Percentiles rank a stretch among this genome's conserved stretches.
Conservation (phyloP, 2,113 vertebrate species). For the Charadrius vociferus region DNA sequence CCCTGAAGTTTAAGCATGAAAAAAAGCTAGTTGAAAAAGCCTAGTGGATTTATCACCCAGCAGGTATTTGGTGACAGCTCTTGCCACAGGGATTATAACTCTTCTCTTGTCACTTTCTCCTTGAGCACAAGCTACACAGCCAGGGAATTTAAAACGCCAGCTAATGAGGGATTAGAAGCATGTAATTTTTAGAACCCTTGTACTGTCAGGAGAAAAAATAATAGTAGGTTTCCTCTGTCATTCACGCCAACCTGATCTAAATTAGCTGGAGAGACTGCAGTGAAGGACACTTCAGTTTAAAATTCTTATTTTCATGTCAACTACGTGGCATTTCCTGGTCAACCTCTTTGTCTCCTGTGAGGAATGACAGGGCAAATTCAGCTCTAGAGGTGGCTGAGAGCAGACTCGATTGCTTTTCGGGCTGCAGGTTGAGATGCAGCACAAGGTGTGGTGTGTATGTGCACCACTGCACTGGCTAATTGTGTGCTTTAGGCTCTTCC, state of each 20-base stretch:
- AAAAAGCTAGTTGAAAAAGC: constrained; percentile 5
- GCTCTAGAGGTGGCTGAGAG: background rate
- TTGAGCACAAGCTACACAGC: background rate
- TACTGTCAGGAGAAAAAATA: constrained; percentile 23
- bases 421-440: background rate
- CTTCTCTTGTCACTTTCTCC: constrained; percentile 50
- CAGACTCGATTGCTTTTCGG: background rate
- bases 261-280: constrained; percentile 13
- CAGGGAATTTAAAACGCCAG: constrained; percentile 32
- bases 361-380: background rate
- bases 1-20: background rate
- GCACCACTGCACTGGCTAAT: background rate
- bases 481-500: background rate
- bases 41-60: constrained; percentile 51
- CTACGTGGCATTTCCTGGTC: background rate
- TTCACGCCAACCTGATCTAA: constrained; percentile 26
- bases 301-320: background rate
- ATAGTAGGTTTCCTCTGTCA: constrained; percentile 30
- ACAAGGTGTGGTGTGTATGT: fast-evolving
- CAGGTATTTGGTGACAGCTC: constrained; percentile 35
- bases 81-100: constrained; percentile 24
- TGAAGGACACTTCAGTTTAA: constrained; percentile 40
- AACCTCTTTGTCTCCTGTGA: background rate
- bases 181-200: constrained; percentile 49
- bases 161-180: constrained; percentile 51